These are phyloP conservation scores for Sinocyclocheilus grahami DNA, from an alignment of 2,113 vertebrate genomes.

Conservation along the genomic window DNA sequence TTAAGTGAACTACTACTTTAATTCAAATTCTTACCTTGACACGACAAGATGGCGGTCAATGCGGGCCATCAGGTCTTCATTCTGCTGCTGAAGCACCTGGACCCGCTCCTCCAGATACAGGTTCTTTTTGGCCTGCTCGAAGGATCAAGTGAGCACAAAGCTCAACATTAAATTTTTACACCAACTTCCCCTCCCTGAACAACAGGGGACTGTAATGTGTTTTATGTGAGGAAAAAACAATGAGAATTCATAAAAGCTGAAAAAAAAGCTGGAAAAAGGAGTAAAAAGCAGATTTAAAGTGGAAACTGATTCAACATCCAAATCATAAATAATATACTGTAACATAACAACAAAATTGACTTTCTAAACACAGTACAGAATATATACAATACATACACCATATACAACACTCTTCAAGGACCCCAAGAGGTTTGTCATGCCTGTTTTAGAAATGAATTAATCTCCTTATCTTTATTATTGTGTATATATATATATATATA, in stretches of 20 bases:
- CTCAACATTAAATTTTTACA: conserved; percentile 65
- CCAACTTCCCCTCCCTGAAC: not conserved
- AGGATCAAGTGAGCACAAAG: conserved; percentile 57
- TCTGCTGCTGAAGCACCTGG: conserved; percentile 94
- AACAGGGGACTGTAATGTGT: not conserved
- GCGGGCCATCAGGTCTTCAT: conserved; percentile 90
- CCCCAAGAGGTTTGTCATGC: not conserved
- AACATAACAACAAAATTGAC: not conserved
- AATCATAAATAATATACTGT: conserved; percentile 14
- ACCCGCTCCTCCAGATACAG: conserved; percentile 90
- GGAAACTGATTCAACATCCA: not conserved
- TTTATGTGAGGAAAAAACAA: not conserved
- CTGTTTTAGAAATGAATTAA: not conserved
- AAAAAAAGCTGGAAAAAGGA: not conserved
- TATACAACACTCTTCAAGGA: not conserved
- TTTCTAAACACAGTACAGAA: not conserved
- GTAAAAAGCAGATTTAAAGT: not conserved
- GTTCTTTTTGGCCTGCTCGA: conserved; percentile 90
- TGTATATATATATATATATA: too few relatives aligned
- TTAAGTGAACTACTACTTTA: too few relatives aligned
- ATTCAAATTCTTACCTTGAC: conserved; percentile 80
- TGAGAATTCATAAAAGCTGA: not conserved
- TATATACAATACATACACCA: not conserved
- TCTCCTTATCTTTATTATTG: not conserved
- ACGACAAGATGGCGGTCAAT: conserved; percentile 87